Base-by-base conservation (phyloP, 1,140 invertebrate genomes). In the Atta texana region DNA sequence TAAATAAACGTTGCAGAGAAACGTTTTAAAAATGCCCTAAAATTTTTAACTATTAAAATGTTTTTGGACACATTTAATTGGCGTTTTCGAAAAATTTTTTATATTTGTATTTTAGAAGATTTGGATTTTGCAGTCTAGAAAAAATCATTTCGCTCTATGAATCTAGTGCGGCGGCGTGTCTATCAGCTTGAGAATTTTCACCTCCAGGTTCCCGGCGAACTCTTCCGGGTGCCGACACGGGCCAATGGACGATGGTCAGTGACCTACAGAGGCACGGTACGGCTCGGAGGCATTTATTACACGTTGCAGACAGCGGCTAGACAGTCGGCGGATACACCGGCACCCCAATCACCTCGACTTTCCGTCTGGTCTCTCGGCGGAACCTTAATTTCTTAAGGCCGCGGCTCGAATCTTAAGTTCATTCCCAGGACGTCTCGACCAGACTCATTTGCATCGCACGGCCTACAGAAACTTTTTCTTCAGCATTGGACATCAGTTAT, bases 231-330 rank as follows among this genome's bases (percentile, higher is more conserved):
- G 64, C 61, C 64, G 75, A 87, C 77, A n/a, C 89, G 87, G 88
- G 86, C 90, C 85, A 91, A 86, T 75, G 91, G 87, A 89, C 87
- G 85, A 91, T 93, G 92, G 92, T 93, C 92, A 93, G 91, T 93
- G 92, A 93, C 92, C 92, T 72, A 91, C 77, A 93, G 87, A 92
- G 77, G 87, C 89, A 87, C 89, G 88, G 84, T 91, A 89, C 90
- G 78, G 90, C 88, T 90, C 89, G 87, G 77, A 91, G 92, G 88
- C 91, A 94, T 92, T 93, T 93, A 94, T 94, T 92, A 88, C 85
- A 91, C 91, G 90, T 92, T 92, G 92, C 93, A 94, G 93, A 94
- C 93, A 88, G 69, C 85, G 92, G 87, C 93, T 93, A 94, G 93
- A 94, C 93, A 90, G 91, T 85, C 87, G 86, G 39, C 74, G 90